Conservation (phyloP, 2,113 vertebrate genomes). For the Gymnorhina tibicen region DNA sequence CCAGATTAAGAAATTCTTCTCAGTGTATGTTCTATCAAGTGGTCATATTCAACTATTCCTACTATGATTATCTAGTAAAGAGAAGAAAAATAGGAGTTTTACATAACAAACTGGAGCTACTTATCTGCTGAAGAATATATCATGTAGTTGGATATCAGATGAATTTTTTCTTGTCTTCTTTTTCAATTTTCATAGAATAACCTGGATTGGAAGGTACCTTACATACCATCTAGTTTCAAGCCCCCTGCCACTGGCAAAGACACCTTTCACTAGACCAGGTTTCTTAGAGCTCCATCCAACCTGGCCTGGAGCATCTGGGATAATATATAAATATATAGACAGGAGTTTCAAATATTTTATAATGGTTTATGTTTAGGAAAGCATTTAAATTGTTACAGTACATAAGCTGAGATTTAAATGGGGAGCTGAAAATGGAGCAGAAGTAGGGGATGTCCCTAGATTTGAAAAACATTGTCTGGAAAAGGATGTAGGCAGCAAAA, state of each 20-base stretch:
- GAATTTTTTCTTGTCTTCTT: not conserved
- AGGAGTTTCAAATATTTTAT: not conserved
- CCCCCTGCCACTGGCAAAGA: rapidly evolving
- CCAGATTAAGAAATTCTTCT: not conserved
- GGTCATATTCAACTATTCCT: not conserved
- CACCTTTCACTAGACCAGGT: not conserved
- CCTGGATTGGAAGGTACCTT: not conserved
- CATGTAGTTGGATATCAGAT: not conserved
- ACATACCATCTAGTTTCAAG: not conserved
- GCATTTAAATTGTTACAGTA: not conserved
- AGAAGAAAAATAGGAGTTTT: not conserved
- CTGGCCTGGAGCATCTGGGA: not conserved
- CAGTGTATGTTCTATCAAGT: not conserved
- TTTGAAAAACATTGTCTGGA: not conserved
- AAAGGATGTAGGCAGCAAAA: not conserved
- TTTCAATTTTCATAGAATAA: not conserved
- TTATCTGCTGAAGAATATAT: not conserved
- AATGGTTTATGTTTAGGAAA: not conserved
- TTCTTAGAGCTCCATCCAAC: not conserved
- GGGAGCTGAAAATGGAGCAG: not conserved
- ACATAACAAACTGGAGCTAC: not conserved
- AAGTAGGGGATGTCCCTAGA: not conserved
- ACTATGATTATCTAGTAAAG: not conserved
- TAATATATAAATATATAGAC: not conserved
- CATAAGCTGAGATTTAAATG: not conserved